Conservation (phyloP, 2,888 invertebrate genomes). For the Ennomos erosarius region DNA sequence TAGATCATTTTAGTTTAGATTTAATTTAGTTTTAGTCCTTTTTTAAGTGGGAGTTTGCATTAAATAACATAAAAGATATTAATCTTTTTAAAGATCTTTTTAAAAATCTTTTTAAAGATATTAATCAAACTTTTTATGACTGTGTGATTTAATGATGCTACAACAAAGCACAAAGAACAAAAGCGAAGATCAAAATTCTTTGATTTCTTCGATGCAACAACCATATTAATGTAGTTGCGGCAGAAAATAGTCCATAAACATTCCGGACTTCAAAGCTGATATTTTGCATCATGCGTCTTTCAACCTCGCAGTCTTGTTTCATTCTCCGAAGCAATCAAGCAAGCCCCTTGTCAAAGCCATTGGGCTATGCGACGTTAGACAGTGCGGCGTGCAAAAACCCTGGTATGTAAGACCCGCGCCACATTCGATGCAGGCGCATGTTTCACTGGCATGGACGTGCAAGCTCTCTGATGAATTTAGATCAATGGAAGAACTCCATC, state of each 20-base stretch:
- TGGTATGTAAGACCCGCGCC: constrained; percentile 56
- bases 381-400: constrained; percentile 74
- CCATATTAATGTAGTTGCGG: constrained; percentile 11
- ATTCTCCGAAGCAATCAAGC: constrained; percentile 65
- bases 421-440: constrained; percentile 61
- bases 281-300: constrained; percentile 46
- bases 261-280: constrained; percentile 35
- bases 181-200: constrained; percentile 14
- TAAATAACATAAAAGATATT: no score
- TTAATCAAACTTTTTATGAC: not conserved
- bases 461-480: constrained; percentile 75
- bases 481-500: constrained; percentile 64
- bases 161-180: constrained; percentile 17
- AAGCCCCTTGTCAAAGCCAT: constrained; percentile 63
- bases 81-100: no score
- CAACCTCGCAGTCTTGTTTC: constrained; percentile 50
- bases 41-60: no score
- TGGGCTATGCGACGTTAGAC: constrained; percentile 78
- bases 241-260: constrained; percentile 20
- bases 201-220: constrained; percentile 18
- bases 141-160: not conserved
- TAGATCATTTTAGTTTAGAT: no score
- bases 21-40: no score
- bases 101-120: no score
- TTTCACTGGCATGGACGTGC: constrained; percentile 56